Percentiles rank a stretch among this genome's conserved stretches.
phyloP scores from a whole-genome alignment of 2,797 vertebrate genomes.

The Perdix hodgsoniae region DNA sequence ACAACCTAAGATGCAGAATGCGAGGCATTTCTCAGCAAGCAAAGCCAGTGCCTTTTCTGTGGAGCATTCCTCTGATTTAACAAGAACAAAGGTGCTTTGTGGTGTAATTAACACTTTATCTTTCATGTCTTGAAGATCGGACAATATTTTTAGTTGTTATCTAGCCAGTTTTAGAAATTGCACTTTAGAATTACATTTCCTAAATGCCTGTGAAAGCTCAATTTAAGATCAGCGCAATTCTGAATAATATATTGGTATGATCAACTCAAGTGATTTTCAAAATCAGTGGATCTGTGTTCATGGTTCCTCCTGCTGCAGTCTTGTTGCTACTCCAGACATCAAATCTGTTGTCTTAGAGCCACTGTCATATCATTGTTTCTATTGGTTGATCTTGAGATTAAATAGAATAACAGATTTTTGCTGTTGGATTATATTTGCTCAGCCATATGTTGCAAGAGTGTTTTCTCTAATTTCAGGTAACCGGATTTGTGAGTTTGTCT shows the following conservation, averaged over 20 bases:
- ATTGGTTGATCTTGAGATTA: not conserved
- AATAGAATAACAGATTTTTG: not conserved
- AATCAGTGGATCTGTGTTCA: not conserved
- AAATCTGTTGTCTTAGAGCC: not conserved
- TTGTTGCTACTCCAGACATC: not conserved
- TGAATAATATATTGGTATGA: not conserved
- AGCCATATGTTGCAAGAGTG: accelerated
- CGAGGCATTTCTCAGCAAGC: not conserved
- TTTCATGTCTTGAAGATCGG: not conserved
- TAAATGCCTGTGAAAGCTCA: not conserved
- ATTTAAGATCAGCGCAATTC: not conserved
- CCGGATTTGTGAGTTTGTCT: not conserved
- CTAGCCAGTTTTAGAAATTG: not conserved
- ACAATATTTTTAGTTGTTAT: not conserved
- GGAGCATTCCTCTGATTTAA: not conserved
- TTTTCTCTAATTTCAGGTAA: not conserved
- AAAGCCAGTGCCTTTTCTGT: not conserved
- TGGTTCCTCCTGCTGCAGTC: not conserved
- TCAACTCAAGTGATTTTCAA: not conserved
- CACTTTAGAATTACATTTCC: not conserved
- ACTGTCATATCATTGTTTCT: not conserved
- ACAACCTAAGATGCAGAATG: not conserved
- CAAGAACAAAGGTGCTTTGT: not conserved
- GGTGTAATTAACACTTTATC: not conserved
- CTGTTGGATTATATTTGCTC: not conserved